Conservation (phyloP, 2,113 vertebrate species). For the Sphyrna mokarran region DNA sequence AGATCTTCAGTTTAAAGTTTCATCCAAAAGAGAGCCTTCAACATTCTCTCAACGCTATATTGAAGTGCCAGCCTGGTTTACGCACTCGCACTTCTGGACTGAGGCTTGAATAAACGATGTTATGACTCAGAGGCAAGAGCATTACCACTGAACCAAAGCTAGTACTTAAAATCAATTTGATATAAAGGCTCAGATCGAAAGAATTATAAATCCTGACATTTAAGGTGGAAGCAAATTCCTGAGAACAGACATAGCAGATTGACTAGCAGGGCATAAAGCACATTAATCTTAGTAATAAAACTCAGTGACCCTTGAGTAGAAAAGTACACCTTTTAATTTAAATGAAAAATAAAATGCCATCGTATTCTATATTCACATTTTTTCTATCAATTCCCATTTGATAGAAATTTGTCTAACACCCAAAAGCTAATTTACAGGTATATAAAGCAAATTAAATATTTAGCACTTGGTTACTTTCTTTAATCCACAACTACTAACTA, state of each 20-base stretch:
- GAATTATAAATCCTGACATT: not conserved
- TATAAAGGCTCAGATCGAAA: not conserved
- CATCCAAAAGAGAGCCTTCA: not conserved
- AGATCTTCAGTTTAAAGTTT: not conserved
- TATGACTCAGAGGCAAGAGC: not conserved
- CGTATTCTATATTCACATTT: not conserved
- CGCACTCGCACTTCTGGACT: not conserved
- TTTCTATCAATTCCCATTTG: not conserved
- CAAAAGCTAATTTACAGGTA: not conserved
- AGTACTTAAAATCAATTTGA: not conserved
- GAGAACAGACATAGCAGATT: not conserved
- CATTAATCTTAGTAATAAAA: not conserved
- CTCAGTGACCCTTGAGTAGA: not conserved
- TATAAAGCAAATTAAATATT: not conserved
- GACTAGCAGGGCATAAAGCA: not conserved
- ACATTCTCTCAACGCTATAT: not conserved
- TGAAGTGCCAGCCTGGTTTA: not conserved
- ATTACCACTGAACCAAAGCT: not conserved
- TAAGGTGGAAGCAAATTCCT: not conserved
- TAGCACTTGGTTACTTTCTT: too few relatives aligned
- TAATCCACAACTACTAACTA: too few relatives aligned
- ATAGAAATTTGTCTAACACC: too few relatives aligned
- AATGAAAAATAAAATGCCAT: not conserved
- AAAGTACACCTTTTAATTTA: not conserved
- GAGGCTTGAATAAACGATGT: not conserved